These are phyloP conservation scores for Drosophila kohkoa DNA, from an alignment of 1,140 invertebrate genomes.

Conservation along the genomic window DNA sequence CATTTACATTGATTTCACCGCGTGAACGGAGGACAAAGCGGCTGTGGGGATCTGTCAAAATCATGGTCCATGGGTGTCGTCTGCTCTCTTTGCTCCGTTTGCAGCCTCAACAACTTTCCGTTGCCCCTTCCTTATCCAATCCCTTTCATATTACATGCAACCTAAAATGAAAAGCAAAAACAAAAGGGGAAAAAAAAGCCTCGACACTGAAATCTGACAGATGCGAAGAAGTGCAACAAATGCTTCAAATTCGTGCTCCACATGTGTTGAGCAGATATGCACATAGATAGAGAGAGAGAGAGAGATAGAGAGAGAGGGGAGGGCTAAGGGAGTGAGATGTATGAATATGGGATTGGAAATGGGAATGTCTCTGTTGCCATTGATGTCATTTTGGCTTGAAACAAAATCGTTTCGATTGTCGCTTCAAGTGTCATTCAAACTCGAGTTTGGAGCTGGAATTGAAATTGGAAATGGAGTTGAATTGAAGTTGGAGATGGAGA, in stretches of 20 bases:
- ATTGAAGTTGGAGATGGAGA: neutral
- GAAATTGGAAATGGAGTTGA: neutral
- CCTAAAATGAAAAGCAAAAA: neutral
- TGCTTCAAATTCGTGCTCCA: constrained; percentile 58
- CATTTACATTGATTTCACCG: neutral
- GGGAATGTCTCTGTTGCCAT: constrained; percentile 38
- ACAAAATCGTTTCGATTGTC: constrained; percentile 76
- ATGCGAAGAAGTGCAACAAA: constrained; percentile 73
- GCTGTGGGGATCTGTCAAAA: constrained; percentile 61
- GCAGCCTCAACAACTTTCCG: constrained; percentile 12
- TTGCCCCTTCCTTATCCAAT: neutral
- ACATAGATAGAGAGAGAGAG: neutral
- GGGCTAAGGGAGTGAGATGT: neutral
- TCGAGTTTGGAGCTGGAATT: constrained; percentile 5
- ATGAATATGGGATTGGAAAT: neutral
- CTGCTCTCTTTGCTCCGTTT: constrained; percentile 30
- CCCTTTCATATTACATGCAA: constrained; percentile 12
- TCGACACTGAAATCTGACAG: constrained; percentile 81
- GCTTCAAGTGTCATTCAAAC: constrained; percentile 63
- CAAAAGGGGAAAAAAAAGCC: constrained; percentile 4
- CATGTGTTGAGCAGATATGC: constrained; percentile 13
- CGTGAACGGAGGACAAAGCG: constrained; percentile 9
- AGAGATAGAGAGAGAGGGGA: neutral
- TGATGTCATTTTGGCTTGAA: constrained; percentile 56
- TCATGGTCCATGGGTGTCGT: constrained; percentile 62